Evolutionary conservation across 2,797 vertebrate genomes (phyloP).

Genomic region (Melanotaenia boesemani): DNA sequence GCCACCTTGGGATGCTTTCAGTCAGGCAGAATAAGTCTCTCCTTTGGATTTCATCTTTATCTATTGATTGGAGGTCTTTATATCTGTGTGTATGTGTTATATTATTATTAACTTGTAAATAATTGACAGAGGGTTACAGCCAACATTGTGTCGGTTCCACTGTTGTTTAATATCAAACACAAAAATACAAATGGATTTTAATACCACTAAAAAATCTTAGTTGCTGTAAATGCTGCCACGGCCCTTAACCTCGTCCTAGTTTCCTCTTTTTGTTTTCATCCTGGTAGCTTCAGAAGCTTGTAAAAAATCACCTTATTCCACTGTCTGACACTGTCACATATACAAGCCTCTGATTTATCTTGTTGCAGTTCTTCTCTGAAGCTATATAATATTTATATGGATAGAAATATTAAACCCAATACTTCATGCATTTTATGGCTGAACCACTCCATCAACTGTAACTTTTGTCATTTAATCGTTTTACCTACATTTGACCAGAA

Average conservation of each 20-base stretch:
- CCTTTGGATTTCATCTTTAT: background rate
- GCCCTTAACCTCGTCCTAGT: background rate
- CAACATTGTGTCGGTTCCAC: constrained; percentile 8
- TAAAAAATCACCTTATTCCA: constrained; percentile 4
- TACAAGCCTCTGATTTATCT: constrained; percentile 13
- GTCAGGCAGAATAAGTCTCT: background rate
- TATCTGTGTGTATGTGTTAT: background rate
- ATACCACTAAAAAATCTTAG: background rate
- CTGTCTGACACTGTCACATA: constrained; percentile 3
- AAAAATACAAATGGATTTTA: constrained; percentile 18
- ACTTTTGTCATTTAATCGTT: background rate
- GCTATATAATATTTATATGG: constrained; percentile 3
- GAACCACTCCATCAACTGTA: background rate
- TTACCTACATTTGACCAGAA: background rate
- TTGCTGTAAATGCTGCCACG: background rate
- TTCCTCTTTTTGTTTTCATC: background rate
- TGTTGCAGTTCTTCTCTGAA: background rate
- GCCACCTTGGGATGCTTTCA: background rate
- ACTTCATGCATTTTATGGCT: background rate
- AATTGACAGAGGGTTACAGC: constrained; percentile 1
- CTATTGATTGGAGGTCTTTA: background rate
- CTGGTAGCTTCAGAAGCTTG: constrained; percentile 2
- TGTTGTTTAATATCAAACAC: constrained; percentile 1
- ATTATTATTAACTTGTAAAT: constrained; percentile 3
- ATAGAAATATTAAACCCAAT: constrained; percentile 4